Percentiles rank a stretch among this genome's conserved stretches.
phyloP scores from a whole-genome alignment of 2,797 vertebrate species.

The Phalloptychus januarius region DNA sequence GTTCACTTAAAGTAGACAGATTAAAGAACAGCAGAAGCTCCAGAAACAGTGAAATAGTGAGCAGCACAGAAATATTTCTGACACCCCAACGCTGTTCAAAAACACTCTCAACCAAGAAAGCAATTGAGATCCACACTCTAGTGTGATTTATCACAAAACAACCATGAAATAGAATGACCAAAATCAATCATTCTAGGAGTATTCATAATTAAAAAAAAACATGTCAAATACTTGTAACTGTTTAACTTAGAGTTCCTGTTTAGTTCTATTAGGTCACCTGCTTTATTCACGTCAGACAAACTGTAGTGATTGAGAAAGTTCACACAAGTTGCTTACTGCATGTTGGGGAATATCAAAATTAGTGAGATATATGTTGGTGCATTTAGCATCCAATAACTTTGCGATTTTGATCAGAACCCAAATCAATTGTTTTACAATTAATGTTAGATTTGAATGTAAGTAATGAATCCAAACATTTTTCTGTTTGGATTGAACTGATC shows the following conservation, averaged over 20 bases:
- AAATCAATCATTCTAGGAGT: background rate
- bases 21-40: conserved; percentile 30
- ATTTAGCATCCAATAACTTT: background rate
- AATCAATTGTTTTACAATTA: background rate
- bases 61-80: conserved; percentile 17
- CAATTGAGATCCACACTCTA: background rate
- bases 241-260: background rate
- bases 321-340: background rate
- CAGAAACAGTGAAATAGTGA: conserved; percentile 18
- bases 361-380: background rate
- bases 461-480: background rate
- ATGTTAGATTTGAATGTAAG: background rate
- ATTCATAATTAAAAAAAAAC: background rate
- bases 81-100: conserved; percentile 6
- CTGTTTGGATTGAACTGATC: background rate
- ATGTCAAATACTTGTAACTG: background rate
- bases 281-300: background rate
- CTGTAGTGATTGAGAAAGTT: background rate
- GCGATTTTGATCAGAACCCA: background rate
- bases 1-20: conserved; percentile 12
- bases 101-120: background rate
- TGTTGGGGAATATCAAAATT: background rate
- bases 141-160: background rate
- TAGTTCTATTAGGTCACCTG: background rate
- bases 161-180: background rate